phyloP scores from a whole-genome alignment of 2,113 vertebrate genomes.

The Galbula dea region DNA sequence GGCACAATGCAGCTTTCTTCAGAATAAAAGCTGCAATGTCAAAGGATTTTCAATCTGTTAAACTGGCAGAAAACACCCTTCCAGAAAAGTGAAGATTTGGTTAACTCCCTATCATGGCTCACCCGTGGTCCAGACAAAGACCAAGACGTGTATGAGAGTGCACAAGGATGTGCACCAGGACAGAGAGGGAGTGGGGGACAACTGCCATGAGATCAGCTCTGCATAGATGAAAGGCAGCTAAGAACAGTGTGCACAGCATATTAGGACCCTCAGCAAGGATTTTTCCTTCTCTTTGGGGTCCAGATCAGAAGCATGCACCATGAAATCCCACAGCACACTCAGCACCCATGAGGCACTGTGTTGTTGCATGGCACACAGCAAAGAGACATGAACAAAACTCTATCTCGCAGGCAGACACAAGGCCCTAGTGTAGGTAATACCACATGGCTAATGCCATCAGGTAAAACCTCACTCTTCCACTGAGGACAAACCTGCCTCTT shows the following conservation, averaged over 20 bases:
- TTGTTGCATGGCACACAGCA: background rate
- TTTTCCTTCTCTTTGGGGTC: background rate
- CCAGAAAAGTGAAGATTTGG: background rate
- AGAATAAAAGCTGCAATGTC: slow-evolving; percentile 40
- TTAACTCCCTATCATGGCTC: background rate
- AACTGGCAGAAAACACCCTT: background rate
- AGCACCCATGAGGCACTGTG: background rate
- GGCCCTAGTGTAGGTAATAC: background rate
- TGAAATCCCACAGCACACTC: background rate
- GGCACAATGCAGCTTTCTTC: slow-evolving; percentile 46
- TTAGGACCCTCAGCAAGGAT: background rate
- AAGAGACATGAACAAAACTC: background rate
- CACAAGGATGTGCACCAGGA: background rate
- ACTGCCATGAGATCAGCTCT: background rate
- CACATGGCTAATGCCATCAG: background rate
- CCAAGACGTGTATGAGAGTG: background rate
- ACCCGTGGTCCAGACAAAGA: background rate
- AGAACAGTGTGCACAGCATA: background rate
- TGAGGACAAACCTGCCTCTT: background rate
- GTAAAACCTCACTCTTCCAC: background rate
- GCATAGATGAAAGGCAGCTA: background rate
- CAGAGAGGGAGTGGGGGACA: accelerated
- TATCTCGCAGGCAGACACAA: accelerated
- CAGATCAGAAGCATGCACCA: background rate
- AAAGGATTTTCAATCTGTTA: background rate